Conservation (phyloP, 2,113 vertebrate species). For the Motacilla alba region DNA sequence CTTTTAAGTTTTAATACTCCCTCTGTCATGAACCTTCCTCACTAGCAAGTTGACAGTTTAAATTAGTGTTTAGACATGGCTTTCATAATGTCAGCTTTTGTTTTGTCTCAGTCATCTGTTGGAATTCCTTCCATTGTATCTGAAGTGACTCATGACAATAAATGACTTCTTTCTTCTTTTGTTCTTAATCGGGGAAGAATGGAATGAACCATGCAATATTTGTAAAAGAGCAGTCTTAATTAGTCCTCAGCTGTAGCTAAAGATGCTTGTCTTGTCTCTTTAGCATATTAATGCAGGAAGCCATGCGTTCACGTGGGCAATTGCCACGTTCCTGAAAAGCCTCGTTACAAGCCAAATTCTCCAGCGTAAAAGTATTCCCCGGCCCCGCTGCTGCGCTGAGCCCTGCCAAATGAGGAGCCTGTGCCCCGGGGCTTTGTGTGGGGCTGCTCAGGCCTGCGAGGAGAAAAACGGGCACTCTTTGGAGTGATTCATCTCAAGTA, state of each 20-base stretch:
- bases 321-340: constrained; percentile 66
- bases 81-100: constrained; percentile 79
- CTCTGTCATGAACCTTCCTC: constrained; percentile 74
- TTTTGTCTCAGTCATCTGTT: constrained; percentile 76
- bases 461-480: neutral
- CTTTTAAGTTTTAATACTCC: constrained; percentile 76
- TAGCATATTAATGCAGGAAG: constrained; percentile 69
- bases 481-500: neutral
- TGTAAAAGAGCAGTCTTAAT: constrained; percentile 74
- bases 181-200: constrained; percentile 77
- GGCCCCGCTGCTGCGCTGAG: neutral
- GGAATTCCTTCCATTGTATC: constrained; percentile 81
- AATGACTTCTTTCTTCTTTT: constrained; percentile 75
- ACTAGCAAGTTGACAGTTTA: constrained; percentile 77
- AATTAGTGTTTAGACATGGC: constrained; percentile 80
- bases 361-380: constrained; percentile 56
- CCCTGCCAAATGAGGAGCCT: constrained; percentile 50
- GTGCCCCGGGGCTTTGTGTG: constrained; percentile 21
- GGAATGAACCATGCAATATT: constrained; percentile 68
- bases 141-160: constrained; percentile 78
- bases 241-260: constrained; percentile 69
- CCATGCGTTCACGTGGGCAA: constrained; percentile 66
- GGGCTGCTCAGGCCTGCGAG: constrained; percentile 34
- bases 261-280: constrained; percentile 73
- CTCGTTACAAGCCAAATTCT: constrained; percentile 54